These are phyloP conservation scores for Actinemys pallida DNA, from an alignment of 2,113 vertebrate species.

Conservation along the genomic window DNA sequence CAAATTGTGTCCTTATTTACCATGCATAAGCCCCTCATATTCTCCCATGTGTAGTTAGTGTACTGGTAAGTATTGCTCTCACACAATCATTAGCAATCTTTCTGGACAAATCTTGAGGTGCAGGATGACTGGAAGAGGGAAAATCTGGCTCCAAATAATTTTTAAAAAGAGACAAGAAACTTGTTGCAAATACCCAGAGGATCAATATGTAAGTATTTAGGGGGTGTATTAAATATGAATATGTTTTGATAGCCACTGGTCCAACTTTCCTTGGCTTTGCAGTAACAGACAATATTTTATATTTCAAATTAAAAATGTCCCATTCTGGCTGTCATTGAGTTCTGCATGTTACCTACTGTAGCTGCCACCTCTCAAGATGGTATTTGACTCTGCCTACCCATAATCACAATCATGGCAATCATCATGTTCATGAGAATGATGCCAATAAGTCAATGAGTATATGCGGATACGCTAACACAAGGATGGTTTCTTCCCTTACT, in stretches of 20 bases:
- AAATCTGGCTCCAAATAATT: background rate
- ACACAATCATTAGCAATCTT: background rate
- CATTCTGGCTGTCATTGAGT: background rate
- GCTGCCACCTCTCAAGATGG: background rate
- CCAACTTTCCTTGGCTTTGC: background rate
- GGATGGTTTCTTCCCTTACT: background rate
- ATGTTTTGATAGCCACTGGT: background rate
- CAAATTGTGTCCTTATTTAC: background rate
- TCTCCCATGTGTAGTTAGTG: background rate
- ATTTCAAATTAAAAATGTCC: background rate
- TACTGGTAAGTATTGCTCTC: background rate
- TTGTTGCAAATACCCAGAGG: background rate
- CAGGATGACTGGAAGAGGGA: background rate
- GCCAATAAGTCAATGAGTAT: background rate
- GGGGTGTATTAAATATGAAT: background rate
- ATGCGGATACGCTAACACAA: background rate
- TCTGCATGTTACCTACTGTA: background rate
- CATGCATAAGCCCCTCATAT: background rate
- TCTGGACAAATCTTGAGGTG: background rate
- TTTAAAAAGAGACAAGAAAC: background rate
- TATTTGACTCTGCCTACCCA: background rate
- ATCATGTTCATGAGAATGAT: background rate
- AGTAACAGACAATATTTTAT: fast-evolving
- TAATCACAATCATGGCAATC: background rate
- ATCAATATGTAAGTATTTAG: background rate